Conservation (phyloP, 2,797 vertebrate species). For the Remorina albescens region DNA sequence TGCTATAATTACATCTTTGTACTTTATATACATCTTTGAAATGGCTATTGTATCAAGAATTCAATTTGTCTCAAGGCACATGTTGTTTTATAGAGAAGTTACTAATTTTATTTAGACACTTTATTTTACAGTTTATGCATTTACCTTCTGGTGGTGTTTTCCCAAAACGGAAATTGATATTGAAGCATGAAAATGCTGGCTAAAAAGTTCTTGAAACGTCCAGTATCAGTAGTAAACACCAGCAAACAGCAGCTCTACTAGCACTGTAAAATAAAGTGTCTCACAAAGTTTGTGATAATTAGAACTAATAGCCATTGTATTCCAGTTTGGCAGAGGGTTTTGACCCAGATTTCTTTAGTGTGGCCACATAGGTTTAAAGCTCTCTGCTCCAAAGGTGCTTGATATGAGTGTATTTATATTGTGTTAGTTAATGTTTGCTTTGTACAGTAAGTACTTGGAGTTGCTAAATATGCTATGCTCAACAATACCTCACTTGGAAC, state of each 20-base stretch:
- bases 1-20: constrained; percentile 66
- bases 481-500: constrained; percentile 90
- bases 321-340: constrained; percentile 67
- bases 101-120: constrained; percentile 75
- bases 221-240: constrained; percentile 55
- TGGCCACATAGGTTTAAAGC: constrained; percentile 67
- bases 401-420: constrained; percentile 77
- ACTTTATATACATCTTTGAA: constrained; percentile 66
- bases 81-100: constrained; percentile 72
- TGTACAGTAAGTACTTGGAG: constrained; percentile 77
- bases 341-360: constrained; percentile 66
- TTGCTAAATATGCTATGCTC: constrained; percentile 77
- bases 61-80: constrained; percentile 77
- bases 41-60: constrained; percentile 73
- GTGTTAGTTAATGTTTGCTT: constrained; percentile 76
- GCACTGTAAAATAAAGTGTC: constrained; percentile 79
- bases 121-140: constrained; percentile 75
- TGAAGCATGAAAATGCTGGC: constrained; percentile 31
- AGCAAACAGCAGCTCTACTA: constrained; percentile 50
- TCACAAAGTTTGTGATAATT: constrained; percentile 68
- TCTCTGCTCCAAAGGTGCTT: constrained; percentile 79
- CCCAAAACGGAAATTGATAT: constrained; percentile 40
- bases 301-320: constrained; percentile 68
- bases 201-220: constrained; percentile 58
- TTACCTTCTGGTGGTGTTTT: constrained; percentile 33